Evolutionary conservation across 2,113 vertebrate species (phyloP), one percentile per base, ranked within the genome.

Genomic region (Larimichthys polyactis): DNA sequence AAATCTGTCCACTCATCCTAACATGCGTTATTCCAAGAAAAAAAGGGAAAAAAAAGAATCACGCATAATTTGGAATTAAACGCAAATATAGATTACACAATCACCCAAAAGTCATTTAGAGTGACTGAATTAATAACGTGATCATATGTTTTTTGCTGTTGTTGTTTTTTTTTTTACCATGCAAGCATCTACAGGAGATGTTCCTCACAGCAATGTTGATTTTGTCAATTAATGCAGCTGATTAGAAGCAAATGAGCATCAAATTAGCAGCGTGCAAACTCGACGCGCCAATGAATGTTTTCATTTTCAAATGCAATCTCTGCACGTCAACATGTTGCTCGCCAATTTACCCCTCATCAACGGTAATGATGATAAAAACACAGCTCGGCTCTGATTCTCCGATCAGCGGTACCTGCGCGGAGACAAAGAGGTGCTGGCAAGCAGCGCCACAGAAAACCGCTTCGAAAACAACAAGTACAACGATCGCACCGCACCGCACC

Each of bases 391-490:
- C 73, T 68, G 24, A 83, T 81, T 48, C 65, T 73, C 60, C 69
- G 68, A 73, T 81, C 69, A 36, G 87, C 67, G 51, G 52, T 83
- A 86, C 84, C 73, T 81, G 83, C 80, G 67, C 83, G 64, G 71
- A 92, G 83, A 94, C 91, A 93, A 92, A 93, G 89, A 80, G 71
- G 67, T 19, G 67, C 82, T 12, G 72, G 69, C 51, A 76, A 64
- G 67, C 72, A 81, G 69, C 83, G 72, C 72, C 32, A 84, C 73
- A 76, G 82, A 82, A 75, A 75, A 76, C 79, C 24, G 75, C 54
- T 75, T 71, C 57, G 73, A 83, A 90, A 85, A 75, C 60, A 87
- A 88, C 82, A 77, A 75, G 68, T 74, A 49, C 48, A 3, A 9
- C 59, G 32, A 22, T 46, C 58, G 29, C 58, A 73, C 75, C 55